phyloP scores from a whole-genome alignment of 2,888 invertebrate species.

The Aphidius colemani region DNA sequence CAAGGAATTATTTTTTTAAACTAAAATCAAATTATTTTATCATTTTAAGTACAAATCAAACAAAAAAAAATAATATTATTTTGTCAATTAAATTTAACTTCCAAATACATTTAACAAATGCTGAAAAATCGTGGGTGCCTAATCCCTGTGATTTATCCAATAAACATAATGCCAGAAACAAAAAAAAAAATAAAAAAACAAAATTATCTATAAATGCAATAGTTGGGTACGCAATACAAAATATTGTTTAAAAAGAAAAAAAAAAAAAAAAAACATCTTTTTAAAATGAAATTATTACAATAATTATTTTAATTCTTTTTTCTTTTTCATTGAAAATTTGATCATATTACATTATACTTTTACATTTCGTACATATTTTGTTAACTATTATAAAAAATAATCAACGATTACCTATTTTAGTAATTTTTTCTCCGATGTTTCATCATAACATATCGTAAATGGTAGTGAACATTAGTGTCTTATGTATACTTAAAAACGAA shows the following conservation, averaged over 20 bases:
- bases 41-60: too few species aligned
- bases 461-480: conserved; percentile 51
- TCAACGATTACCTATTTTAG: conserved; percentile 42
- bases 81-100: too few species aligned
- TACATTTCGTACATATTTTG: conserved; percentile 39
- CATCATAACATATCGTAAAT: conserved; percentile 2
- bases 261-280: conserved; percentile 37
- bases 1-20: too few species aligned
- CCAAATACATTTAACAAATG: too few species aligned
- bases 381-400: conserved; percentile 47
- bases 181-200: not conserved
- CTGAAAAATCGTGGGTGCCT: too few species aligned
- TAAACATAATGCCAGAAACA: conserved; percentile 33
- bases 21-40: too few species aligned
- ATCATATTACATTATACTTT: conserved; percentile 35
- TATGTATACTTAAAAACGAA: conserved; percentile 44
- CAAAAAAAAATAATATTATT: too few species aligned
- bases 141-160: too few species aligned
- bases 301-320: conserved; percentile 29
- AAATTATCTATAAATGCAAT: conserved; percentile 40
- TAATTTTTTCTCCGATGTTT: conserved; percentile 20
- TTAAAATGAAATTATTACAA: conserved; percentile 44
- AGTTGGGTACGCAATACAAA: conserved; percentile 37
- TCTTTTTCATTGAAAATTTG: conserved; percentile 6
- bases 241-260: conserved; percentile 29